Conservation (phyloP, 2,888 invertebrate species). For the Sicus ferrugineus region DNA sequence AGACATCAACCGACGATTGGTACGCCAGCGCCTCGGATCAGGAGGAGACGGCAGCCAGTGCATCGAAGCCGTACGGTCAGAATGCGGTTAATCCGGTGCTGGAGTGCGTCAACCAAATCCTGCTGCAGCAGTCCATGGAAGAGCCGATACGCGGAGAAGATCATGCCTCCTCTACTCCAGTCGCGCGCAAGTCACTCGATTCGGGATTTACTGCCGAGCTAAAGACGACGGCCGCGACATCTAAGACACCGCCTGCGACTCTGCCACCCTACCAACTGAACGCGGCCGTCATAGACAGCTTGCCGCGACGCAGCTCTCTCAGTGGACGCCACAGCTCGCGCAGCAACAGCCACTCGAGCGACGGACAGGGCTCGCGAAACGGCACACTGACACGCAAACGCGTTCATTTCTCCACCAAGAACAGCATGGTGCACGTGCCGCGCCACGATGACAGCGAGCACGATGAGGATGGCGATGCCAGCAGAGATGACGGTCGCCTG, state of each 20-base stretch:
- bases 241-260: constrained; percentile 19
- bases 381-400: constrained; percentile 64
- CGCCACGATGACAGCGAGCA: constrained; percentile 55
- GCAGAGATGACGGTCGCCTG: constrained; percentile 33
- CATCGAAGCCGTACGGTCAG: constrained; percentile 61
- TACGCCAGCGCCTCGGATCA: constrained; percentile 82
- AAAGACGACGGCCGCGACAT: not conserved
- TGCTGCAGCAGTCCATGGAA: constrained; percentile 77
- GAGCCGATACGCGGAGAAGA: constrained; percentile 55
- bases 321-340: constrained; percentile 51
- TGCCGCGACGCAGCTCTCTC: constrained; percentile 53
- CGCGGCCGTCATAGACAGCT: constrained; percentile 33
- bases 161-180: not conserved
- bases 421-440: constrained; percentile 68
- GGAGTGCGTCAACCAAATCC: constrained; percentile 84
- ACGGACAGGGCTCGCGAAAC: constrained; percentile 42
- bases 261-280: constrained; percentile 39
- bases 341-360: constrained; percentile 43
- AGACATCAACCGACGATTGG: constrained; percentile 73
- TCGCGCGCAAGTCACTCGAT: constrained; percentile 45
- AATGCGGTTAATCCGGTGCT: constrained; percentile 82
- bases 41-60: constrained; percentile 67
- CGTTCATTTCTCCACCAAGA: constrained; percentile 72
- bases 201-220: no score
- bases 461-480: constrained; percentile 41